phyloP scores from a whole-genome alignment of 2,797 vertebrate species.

The Limosa lapponica region DNA sequence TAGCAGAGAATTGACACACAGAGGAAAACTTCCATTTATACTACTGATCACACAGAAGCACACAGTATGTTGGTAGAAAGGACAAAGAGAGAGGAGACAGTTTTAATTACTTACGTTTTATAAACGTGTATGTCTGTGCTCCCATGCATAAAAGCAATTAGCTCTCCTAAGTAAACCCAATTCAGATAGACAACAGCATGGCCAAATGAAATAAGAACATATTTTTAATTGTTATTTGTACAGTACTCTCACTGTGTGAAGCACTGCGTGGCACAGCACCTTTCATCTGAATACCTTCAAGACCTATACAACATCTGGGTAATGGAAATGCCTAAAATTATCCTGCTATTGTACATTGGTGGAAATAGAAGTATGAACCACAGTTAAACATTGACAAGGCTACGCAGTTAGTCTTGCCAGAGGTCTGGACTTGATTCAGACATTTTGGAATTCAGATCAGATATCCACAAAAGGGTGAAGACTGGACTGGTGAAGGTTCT shows the following conservation, averaged over 20 bases:
- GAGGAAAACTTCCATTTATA: neutral
- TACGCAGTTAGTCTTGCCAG: neutral
- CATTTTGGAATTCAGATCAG: neutral
- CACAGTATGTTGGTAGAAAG: neutral
- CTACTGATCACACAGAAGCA: neutral
- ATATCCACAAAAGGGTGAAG: neutral
- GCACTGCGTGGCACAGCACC: neutral
- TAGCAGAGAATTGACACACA: neutral
- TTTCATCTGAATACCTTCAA: neutral
- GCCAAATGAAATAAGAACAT: neutral
- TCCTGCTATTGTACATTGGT: neutral
- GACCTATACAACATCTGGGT: neutral
- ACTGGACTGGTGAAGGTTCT: neutral
- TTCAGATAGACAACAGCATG: neutral
- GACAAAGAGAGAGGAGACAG: neutral
- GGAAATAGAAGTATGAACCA: neutral
- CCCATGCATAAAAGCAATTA: neutral
- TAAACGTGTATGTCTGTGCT: neutral
- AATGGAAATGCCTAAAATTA: neutral
- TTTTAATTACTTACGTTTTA: neutral
- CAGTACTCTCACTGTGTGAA: neutral
- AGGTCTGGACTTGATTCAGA: neutral
- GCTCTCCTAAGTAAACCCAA: neutral
- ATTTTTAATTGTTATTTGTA: slow-evolving; percentile 1
- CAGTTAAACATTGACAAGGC: neutral